Evolutionary conservation across 2,113 vertebrate genomes (phyloP).

Genomic region (Macheiramphus alcinus): DNA sequence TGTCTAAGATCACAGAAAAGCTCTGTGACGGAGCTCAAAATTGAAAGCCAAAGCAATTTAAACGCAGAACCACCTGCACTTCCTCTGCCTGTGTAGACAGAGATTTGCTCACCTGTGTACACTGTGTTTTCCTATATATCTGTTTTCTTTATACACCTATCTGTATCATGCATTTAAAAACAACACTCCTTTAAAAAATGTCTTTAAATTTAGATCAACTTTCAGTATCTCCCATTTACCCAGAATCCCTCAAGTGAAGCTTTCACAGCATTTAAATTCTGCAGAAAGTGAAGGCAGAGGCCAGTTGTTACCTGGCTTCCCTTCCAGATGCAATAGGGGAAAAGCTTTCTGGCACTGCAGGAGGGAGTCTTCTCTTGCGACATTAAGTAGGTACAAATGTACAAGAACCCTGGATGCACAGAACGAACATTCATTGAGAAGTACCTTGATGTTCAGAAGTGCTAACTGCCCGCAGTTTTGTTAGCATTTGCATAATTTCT

Average conservation of each 20-base stretch:
- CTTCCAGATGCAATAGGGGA: not conserved
- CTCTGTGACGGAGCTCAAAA: not conserved
- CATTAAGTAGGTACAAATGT: not conserved
- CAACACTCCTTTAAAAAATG: not conserved
- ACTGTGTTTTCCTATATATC: not conserved
- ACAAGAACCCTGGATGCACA: not conserved
- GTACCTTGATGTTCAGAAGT: not conserved
- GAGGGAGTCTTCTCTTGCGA: not conserved
- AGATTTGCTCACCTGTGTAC: not conserved
- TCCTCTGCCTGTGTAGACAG: not conserved
- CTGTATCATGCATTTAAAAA: not conserved
- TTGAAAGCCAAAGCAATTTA: not conserved
- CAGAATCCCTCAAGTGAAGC: not conserved
- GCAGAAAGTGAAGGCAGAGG: not conserved
- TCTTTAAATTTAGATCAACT: not conserved
- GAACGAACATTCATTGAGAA: not conserved
- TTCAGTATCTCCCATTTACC: not conserved
- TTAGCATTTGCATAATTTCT: not conserved
- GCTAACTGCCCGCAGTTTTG: not conserved
- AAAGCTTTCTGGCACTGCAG: not conserved
- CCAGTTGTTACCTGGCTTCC: not conserved
- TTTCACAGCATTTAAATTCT: not conserved
- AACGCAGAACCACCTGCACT: not conserved
- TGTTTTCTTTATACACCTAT: not conserved
- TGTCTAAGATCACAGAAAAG: not conserved